Base-by-base conservation (phyloP, 2,113 vertebrate species). In the Cyrtonyx montezumae region DNA sequence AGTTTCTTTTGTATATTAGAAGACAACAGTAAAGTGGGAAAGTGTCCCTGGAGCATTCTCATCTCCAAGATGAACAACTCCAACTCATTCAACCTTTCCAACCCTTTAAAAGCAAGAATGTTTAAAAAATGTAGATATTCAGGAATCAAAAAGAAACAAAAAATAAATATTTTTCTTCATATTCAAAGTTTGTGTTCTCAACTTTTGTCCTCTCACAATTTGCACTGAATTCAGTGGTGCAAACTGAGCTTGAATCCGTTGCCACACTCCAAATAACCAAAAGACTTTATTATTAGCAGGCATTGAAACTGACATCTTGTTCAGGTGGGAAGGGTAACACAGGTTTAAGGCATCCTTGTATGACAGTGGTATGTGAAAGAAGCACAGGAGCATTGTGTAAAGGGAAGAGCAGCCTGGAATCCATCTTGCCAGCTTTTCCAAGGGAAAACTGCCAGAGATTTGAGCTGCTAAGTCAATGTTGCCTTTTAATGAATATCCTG, bases 401-500 rank as follows among this genome's bases (percentile, higher is more conserved):
- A 2, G 18, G 58, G 88, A 88, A 40, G n/a, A 91, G n/a, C 66
- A 92, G 86, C 61, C 86, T 79, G 69, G 83, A 93, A 94, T 78
- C 11, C 2, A 81, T 94, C 83, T 74, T 93, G 69, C 69, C 83
- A 90, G 40, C 78, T 91, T 88, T 93, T 88, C 76, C 22, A 2
- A 4, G 43, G 93, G 79, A 93, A 94, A 94, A 93, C 56, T 0
- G 6, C 76, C 92, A 86, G 82, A 77, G 82, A 91, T 61, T 83
- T 65, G 51, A 94, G 65, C 83, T 94, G 93, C 91, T 93, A 90
- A 95, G 66, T 90, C 92, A 93, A 65, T 66, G 90, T 93, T 94
- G 92, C 8, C 0, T 93, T 95, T 91, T 95, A 95, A 93, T 96
- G 86, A 95, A 84, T 51, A 93, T 95, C 91, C 87, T 96, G 93